phyloP scores from a whole-genome alignment of 2,113 vertebrate genomes.

The Anser brachyrhynchus region DNA sequence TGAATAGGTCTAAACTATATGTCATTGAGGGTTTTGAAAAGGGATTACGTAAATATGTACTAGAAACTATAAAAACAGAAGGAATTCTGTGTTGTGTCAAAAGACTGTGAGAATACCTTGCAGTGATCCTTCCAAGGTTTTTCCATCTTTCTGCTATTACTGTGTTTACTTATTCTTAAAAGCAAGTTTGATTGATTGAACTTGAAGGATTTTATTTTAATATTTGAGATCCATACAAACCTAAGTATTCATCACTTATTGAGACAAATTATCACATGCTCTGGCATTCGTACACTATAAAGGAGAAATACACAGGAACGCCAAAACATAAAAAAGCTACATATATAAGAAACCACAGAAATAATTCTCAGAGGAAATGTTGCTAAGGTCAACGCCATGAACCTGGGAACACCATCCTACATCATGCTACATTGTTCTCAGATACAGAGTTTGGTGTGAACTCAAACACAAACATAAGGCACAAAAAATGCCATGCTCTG shows the following conservation, averaged over 20 bases:
- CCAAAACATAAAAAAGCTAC: background rate
- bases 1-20: background rate
- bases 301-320: background rate
- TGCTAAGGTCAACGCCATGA: rapidly evolving
- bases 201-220: background rate
- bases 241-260: background rate
- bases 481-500: background rate
- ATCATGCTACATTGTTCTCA: background rate
- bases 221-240: background rate
- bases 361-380: background rate
- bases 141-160: background rate
- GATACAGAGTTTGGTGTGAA: background rate
- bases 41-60: background rate
- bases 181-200: background rate
- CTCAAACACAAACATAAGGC: background rate
- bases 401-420: background rate
- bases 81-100: background rate
- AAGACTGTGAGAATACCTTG: constrained; percentile 3
- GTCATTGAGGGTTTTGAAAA: background rate
- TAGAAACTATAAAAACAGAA: background rate
- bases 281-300: background rate
- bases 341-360: background rate
- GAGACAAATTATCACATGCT: background rate
- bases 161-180: background rate
- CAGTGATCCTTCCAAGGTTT: background rate